Percentiles rank a stretch among this genome's conserved stretches.
phyloP scores from a whole-genome alignment of 2,797 vertebrate genomes.

The Aselliscus stoliczkanus region DNA sequence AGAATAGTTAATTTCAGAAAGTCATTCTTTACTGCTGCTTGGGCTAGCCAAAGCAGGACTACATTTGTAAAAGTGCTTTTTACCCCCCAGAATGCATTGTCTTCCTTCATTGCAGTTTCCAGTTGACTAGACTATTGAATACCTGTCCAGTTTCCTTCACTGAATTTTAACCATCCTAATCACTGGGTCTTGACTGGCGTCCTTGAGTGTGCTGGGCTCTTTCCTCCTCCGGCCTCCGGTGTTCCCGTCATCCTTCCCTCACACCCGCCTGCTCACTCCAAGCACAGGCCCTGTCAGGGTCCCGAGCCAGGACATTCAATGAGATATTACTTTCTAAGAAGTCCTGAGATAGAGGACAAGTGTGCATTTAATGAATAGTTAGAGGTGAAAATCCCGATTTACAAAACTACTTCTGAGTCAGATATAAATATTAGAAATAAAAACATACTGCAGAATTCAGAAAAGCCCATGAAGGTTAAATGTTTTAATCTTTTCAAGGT shows the following conservation, averaged over 20 bases:
- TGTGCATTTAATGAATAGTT: neutral
- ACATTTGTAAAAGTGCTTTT: neutral
- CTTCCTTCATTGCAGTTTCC: neutral
- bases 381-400: neutral
- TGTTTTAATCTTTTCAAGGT: neutral
- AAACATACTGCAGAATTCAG: neutral
- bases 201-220: neutral
- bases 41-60: neutral
- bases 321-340: neutral
- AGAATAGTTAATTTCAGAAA: neutral
- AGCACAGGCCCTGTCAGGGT: neutral
- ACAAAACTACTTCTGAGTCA: neutral
- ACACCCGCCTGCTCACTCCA: neutral
- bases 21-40: neutral
- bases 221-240: neutral
- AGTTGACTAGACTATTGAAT: neutral
- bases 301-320: neutral
- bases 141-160: neutral
- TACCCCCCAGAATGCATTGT: neutral
- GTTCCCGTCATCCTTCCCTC: neutral
- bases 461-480: neutral
- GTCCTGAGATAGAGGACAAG: neutral
- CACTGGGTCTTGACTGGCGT: neutral
- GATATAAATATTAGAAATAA: neutral
- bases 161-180: neutral